These are phyloP conservation scores for Brienomyrus brachyistius DNA, from an alignment of 2,113 vertebrate genomes.

Conservation along the genomic window DNA sequence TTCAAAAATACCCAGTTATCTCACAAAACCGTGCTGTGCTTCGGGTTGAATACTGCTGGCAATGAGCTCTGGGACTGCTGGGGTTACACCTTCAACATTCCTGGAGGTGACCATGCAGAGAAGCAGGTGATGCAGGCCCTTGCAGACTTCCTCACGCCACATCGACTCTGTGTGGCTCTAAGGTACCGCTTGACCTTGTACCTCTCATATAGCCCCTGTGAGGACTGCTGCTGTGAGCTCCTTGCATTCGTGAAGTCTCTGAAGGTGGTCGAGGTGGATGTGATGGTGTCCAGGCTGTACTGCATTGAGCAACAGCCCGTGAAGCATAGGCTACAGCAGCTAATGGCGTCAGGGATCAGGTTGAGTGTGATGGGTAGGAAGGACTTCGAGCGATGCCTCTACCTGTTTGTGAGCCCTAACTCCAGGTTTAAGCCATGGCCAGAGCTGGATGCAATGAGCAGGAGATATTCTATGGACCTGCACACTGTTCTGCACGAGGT, in stretches of 20 bases:
- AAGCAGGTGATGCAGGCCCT: background rate
- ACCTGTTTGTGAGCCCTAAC: background rate
- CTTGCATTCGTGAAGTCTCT: background rate
- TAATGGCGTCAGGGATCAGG: background rate
- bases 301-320: background rate
- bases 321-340: background rate
- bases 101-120: background rate
- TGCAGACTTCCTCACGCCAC: background rate
- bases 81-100: background rate
- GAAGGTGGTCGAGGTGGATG: background rate
- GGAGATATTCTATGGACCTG: background rate
- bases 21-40: background rate
- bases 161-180: too few relatives aligned
- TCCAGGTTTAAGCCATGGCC: background rate
- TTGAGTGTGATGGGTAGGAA: background rate
- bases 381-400: background rate
- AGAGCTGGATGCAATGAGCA: background rate
- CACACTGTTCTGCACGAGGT: background rate
- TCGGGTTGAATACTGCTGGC: background rate
- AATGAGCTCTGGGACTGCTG: background rate
- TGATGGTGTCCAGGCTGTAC: constrained; percentile 11
- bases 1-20: background rate
- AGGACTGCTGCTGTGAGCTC: background rate
- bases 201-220: constrained; percentile 1
- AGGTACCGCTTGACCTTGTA: background rate